phyloP scores from a whole-genome alignment of 2,888 invertebrate genomes.

The Tolmerus cingulatus region DNA sequence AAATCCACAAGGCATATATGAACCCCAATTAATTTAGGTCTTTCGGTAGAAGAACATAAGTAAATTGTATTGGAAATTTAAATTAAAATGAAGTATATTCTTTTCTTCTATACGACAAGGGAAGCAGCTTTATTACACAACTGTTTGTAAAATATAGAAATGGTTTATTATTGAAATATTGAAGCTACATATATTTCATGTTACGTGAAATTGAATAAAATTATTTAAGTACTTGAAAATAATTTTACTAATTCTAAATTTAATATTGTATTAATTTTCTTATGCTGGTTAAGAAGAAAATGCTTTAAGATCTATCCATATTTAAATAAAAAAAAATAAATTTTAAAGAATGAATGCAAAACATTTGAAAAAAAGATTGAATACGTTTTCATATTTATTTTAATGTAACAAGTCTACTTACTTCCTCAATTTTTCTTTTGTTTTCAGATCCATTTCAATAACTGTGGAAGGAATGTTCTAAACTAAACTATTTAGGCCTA shows the following conservation, averaged over 20 bases:
- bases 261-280: neutral
- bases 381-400: neutral
- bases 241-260: neutral
- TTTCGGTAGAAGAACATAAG: no score
- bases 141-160: no score
- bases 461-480: neutral
- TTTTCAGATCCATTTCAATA: conserved; percentile 15
- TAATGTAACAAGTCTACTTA: neutral
- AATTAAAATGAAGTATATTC: no score
- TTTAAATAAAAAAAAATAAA: neutral
- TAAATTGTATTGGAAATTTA: no score
- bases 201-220: no score
- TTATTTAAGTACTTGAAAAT: neutral
- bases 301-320: neutral
- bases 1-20: no score
- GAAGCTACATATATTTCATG: no score
- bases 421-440: conserved; percentile 1
- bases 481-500: neutral
- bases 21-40: no score
- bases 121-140: no score
- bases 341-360: neutral
- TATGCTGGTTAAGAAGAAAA: neutral
- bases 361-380: neutral
- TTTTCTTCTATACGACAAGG: no score
- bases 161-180: no score